Conservation (phyloP, 2,113 vertebrate species). For the Nycticorax nycticorax region DNA sequence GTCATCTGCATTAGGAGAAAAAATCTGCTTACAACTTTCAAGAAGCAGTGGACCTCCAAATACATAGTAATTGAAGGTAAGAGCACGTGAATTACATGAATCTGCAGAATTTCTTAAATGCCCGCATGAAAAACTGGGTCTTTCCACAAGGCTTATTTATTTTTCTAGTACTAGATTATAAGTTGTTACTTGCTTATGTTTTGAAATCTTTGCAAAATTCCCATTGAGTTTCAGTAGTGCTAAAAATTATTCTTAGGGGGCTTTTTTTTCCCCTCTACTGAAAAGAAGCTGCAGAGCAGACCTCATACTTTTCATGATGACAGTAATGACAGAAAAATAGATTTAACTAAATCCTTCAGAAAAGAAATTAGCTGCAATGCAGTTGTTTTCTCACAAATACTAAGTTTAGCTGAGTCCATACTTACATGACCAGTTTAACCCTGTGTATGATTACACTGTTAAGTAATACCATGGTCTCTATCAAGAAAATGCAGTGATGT, state of each 20-base stretch:
- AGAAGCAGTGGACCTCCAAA: slow-evolving; percentile 97
- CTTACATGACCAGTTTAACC: not conserved
- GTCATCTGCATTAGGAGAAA: slow-evolving; percentile 90
- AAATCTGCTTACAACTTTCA: slow-evolving; percentile 91
- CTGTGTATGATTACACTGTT: not conserved
- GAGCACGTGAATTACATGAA: not conserved
- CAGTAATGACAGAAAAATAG: not conserved
- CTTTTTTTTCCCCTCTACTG: not conserved
- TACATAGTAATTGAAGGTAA: slow-evolving; percentile 96
- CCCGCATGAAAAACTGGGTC: not conserved
- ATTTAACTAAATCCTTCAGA: not conserved
- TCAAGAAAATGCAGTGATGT: not conserved
- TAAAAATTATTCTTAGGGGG: not conserved
- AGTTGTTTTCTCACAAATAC: not conserved
- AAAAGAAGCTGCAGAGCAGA: not conserved
- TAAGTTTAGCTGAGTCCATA: not conserved
- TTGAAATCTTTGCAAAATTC: not conserved
- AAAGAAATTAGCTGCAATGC: not conserved
- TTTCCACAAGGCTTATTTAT: not conserved
- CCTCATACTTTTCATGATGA: not conserved
- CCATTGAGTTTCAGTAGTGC: not conserved
- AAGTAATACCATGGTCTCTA: not conserved
- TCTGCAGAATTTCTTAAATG: not conserved
- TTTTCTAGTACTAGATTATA: not conserved
- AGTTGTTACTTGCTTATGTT: not conserved